Evolutionary conservation across 2,888 invertebrate genomes (phyloP).

Genomic region (Alitta virens): DNA sequence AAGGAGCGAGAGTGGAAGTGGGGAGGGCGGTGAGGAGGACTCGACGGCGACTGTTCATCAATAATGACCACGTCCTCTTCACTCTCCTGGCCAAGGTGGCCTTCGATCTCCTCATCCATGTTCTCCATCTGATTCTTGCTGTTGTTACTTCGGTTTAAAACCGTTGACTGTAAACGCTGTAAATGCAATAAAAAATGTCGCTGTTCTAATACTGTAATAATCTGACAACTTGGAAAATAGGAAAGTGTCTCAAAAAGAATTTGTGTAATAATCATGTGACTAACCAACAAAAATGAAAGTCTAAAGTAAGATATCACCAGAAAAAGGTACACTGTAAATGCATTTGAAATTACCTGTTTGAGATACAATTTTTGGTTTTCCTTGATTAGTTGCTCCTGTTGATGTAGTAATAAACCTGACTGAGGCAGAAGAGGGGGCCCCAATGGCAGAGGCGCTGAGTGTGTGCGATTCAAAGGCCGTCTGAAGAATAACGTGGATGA

Average conservation of each 20-base stretch:
- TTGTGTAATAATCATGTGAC: not conserved
- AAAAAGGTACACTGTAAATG: not conserved
- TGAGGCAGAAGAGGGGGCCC: constrained; percentile 78
- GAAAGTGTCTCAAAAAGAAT: no score
- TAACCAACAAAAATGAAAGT: not conserved
- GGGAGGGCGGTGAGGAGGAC: constrained; percentile 1
- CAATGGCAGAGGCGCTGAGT: constrained; percentile 86
- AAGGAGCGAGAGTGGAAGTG: not conserved
- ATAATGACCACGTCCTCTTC: not conserved
- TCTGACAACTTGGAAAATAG: no score
- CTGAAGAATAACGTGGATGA: no score
- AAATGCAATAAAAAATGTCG: no score
- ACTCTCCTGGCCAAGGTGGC: constrained; percentile 48
- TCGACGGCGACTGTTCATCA: constrained; percentile 10
- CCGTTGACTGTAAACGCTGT: constrained; percentile 85
- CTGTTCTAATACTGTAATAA: no score
- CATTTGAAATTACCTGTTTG: constrained; percentile 39
- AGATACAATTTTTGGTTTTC: constrained; percentile 44
- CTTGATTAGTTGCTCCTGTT: constrained; percentile 46
- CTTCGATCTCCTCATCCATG: constrained; percentile 59
- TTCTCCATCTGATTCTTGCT: constrained; percentile 61
- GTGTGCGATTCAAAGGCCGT: constrained; percentile 84
- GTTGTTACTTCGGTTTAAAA: constrained; percentile 72
- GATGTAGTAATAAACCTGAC: constrained; percentile 24
- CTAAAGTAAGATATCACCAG: not conserved